phyloP scores from a whole-genome alignment of 2,113 vertebrate species.

The Rostratula benghalensis region DNA sequence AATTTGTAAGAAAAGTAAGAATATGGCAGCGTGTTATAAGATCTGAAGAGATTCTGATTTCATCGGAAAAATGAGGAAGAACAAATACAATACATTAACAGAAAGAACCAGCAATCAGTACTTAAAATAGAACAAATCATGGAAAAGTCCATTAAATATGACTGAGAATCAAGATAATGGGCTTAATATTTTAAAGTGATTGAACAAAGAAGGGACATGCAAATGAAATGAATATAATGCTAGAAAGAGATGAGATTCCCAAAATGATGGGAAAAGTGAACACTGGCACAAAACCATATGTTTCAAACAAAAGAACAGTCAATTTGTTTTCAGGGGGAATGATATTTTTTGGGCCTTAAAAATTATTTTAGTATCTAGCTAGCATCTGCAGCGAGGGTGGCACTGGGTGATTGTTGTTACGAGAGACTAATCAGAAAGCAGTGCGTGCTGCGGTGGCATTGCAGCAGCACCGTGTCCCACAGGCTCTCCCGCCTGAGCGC shows the following conservation, averaged over 20 bases:
- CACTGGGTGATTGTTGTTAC: not conserved
- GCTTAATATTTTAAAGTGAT: conserved; percentile 14
- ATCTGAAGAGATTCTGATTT: conserved; percentile 5
- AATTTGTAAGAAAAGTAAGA: not conserved
- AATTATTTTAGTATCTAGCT: not conserved
- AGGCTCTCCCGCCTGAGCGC: not conserved
- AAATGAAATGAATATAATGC: not conserved
- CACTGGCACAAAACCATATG: not conserved
- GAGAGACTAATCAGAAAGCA: rapidly evolving
- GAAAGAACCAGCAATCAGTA: not conserved
- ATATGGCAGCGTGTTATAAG: not conserved
- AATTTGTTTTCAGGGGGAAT: not conserved
- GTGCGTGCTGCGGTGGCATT: rapidly evolving
- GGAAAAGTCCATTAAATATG: conserved; percentile 25
- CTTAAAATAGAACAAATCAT: conserved; percentile 49
- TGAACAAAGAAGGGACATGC: conserved; percentile 1
- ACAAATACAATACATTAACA: not conserved
- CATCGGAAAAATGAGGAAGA: not conserved
- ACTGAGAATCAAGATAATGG: conserved; percentile 32
- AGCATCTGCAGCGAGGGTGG: not conserved
- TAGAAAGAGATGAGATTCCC: not conserved
- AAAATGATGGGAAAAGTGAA: not conserved
- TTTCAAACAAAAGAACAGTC: not conserved
- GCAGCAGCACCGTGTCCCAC: not conserved
- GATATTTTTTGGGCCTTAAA: not conserved